phyloP scores from a whole-genome alignment of 2,888 invertebrate species.

The Gisinianus flammeolus region DNA sequence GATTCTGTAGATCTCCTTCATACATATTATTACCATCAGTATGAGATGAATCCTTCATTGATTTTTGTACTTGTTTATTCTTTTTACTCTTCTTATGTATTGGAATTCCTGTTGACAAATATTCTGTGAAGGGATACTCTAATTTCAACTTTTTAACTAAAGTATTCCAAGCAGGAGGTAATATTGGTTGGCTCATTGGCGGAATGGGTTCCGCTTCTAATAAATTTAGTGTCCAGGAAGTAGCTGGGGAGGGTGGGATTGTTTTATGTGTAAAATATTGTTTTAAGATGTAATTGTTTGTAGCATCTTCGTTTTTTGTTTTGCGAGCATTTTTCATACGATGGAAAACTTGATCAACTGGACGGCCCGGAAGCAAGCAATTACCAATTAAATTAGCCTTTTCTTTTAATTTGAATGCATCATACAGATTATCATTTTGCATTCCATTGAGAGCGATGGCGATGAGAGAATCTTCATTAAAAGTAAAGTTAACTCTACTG shows the following conservation, averaged over 20 bases:
- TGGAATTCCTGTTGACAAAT: too few relatives aligned
- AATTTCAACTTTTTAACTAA: constrained; percentile 11
- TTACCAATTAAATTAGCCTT: constrained; percentile 41
- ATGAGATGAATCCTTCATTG: too few relatives aligned
- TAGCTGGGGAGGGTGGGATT: constrained; percentile 22
- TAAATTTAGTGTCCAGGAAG: constrained; percentile 5
- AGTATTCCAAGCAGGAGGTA: constrained; percentile 10
- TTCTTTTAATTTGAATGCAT: constrained; percentile 16
- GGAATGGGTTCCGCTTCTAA: constrained; percentile 18
- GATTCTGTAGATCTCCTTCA: too few relatives aligned
- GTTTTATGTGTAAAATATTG: constrained; percentile 3
- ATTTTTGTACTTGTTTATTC: too few relatives aligned
- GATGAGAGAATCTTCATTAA: constrained; percentile 49
- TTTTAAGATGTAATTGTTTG: background rate
- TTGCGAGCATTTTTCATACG: constrained; percentile 50
- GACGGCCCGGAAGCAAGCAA: constrained; percentile 39
- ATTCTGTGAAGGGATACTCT: constrained; percentile 13
- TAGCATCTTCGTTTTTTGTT: background rate
- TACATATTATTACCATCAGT: too few relatives aligned
- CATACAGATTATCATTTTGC: constrained; percentile 25
- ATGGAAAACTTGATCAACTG: constrained; percentile 40
- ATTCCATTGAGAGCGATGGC: constrained; percentile 42
- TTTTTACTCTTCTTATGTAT: too few relatives aligned
- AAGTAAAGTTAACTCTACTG: constrained; percentile 33
- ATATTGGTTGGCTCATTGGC: constrained; percentile 1